Evolutionary conservation across 2,888 invertebrate genomes (phyloP).

Genomic region (Lamellibrachia satsuma): DNA sequence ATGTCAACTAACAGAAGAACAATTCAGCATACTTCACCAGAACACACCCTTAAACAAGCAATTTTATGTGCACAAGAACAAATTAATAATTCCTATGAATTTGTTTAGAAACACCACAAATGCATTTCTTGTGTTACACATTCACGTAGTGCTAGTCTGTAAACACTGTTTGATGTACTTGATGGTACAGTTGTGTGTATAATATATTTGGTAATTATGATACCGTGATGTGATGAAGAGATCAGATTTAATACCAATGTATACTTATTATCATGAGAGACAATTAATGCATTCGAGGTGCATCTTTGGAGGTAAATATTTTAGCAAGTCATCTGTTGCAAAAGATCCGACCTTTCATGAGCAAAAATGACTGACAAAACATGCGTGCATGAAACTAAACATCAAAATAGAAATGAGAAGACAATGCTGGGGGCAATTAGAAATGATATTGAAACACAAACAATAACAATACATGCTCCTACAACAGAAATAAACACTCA

Average conservation of each 20-base stretch:
- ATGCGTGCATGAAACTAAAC: not conserved
- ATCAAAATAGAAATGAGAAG: conserved; percentile 14
- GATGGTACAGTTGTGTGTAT: not conserved
- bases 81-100: not conserved
- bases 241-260: too few relatives aligned
- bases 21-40: not conserved
- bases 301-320: not conserved
- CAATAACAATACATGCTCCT: not conserved
- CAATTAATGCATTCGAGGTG: not conserved
- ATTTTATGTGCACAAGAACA: not conserved
- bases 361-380: conserved; percentile 17
- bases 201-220: not conserved
- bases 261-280: not conserved
- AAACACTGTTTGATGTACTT: not conserved
- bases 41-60: not conserved
- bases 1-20: not conserved
- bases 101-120: not conserved
- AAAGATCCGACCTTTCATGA: not conserved
- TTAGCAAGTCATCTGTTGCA: not conserved
- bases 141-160: not conserved
- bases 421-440: not conserved
- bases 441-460: not conserved
- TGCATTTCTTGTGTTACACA: not conserved
- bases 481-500: not conserved
- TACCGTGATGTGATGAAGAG: not conserved